A percentile compares a stretch with the other conserved stretches of the same genome.
phyloP scores from a whole-genome alignment of 2,888 invertebrate species.

The Ormyrus pomaceus region DNA sequence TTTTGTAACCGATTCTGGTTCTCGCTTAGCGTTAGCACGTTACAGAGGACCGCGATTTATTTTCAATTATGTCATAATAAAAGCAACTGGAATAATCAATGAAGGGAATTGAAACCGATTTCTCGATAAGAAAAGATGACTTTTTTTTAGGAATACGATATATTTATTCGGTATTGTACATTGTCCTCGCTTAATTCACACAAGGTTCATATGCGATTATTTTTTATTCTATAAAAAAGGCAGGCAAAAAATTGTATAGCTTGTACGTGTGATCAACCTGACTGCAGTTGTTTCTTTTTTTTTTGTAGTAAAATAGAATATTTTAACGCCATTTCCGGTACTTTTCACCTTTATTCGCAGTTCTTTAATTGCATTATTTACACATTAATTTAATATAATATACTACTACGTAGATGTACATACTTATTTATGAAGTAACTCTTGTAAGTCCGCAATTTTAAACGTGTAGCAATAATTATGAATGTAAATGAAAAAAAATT shows the following conservation, averaged over 20 bases:
- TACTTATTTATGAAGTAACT: conserved; percentile 34
- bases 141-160: conserved; percentile 50
- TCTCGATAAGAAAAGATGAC: conserved; percentile 5
- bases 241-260: conserved; percentile 43
- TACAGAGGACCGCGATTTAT: no score
- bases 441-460: no score
- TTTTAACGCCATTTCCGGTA: conserved; percentile 28
- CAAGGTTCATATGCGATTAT: conserved; percentile 37
- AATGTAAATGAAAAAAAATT: no score
- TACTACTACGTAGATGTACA: conserved; percentile 16
- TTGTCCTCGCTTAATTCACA: conserved; percentile 13
- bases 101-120: not conserved
- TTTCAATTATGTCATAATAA: no score
- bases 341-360: conserved; percentile 4
- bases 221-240: conserved; percentile 41
- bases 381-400: conserved; percentile 41
- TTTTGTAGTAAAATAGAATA: conserved; percentile 56
- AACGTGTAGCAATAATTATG: no score
- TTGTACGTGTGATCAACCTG: conserved; percentile 49
- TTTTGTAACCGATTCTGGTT: conserved; percentile 29
- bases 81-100: no score
- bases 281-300: conserved; percentile 24
- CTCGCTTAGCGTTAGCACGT: not conserved
- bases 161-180: conserved; percentile 57
- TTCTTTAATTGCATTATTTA: conserved; percentile 49